phyloP scores from a whole-genome alignment of 2,797 vertebrate genomes.

The Cyclopterus lumpus region DNA sequence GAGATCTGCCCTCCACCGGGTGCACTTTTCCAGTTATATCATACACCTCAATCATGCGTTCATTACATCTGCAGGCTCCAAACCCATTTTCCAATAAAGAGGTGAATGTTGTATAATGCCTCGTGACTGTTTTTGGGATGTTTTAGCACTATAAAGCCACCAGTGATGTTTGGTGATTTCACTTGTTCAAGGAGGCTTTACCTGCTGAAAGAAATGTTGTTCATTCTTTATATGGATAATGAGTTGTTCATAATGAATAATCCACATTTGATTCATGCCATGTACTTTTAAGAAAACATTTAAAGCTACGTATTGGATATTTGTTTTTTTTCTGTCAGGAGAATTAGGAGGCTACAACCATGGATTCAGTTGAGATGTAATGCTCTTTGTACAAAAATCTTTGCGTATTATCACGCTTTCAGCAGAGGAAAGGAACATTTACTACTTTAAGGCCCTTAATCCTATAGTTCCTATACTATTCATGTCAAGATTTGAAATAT shows the following conservation, averaged over 20 bases:
- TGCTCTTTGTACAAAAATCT: neutral
- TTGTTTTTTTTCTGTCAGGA: neutral
- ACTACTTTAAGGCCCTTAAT: neutral
- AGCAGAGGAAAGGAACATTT: neutral
- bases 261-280: slow-evolving; percentile 5
- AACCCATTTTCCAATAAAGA: slow-evolving; percentile 7
- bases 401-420: neutral
- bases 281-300: neutral
- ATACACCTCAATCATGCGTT: neutral
- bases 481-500: neutral
- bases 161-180: neutral
- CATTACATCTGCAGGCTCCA: neutral
- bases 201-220: neutral
- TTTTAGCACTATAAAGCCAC: neutral
- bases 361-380: neutral
- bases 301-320: neutral
- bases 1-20: neutral
- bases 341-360: neutral
- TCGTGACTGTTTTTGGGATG: neutral
- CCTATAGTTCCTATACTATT: neutral
- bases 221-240: neutral
- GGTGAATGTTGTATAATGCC: neutral
- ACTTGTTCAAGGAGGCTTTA: neutral
- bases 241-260: neutral
- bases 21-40: rapidly evolving